phyloP scores from a whole-genome alignment of 2,888 invertebrate species.

The Physocephala rufipes region DNA sequence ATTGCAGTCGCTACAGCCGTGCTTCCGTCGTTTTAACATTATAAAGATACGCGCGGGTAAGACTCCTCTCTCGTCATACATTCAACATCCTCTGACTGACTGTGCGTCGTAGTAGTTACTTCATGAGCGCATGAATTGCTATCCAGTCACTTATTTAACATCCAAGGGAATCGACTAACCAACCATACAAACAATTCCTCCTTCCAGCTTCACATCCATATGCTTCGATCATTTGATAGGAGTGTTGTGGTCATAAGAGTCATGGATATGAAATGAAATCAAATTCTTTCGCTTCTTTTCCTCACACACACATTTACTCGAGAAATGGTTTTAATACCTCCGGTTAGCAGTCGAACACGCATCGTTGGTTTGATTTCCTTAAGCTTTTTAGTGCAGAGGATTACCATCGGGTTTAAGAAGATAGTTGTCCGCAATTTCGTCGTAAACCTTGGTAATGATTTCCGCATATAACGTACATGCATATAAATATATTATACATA shows the following conservation, averaged over 20 bases:
- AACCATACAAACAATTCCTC: not conserved
- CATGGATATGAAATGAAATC: not conserved
- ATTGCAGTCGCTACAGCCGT: not conserved
- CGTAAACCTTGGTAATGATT: too few relatives aligned
- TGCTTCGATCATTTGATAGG: not conserved
- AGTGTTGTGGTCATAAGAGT: not conserved
- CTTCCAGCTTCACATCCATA: not conserved
- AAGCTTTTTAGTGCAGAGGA: conserved; percentile 2
- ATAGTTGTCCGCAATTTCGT: too few relatives aligned
- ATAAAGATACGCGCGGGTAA: not conserved
- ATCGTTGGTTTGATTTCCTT: conserved; percentile 13
- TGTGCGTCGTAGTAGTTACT: not conserved
- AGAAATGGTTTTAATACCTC: conserved; percentile 13
- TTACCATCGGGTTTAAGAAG: too few relatives aligned
- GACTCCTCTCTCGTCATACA: not conserved
- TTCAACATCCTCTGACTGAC: not conserved
- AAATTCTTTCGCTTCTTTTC: not conserved
- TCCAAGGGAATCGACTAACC: not conserved
- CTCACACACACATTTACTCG: not conserved
- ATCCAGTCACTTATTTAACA: conserved; percentile 8
- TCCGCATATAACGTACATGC: too few relatives aligned
- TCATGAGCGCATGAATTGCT: conserved; percentile 3
- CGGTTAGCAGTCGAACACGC: conserved; percentile 7
- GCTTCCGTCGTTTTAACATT: not conserved
- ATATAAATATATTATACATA: too few relatives aligned